phyloP scores from a whole-genome alignment of 2,113 vertebrate genomes.

The Tupaia chinensis region DNA sequence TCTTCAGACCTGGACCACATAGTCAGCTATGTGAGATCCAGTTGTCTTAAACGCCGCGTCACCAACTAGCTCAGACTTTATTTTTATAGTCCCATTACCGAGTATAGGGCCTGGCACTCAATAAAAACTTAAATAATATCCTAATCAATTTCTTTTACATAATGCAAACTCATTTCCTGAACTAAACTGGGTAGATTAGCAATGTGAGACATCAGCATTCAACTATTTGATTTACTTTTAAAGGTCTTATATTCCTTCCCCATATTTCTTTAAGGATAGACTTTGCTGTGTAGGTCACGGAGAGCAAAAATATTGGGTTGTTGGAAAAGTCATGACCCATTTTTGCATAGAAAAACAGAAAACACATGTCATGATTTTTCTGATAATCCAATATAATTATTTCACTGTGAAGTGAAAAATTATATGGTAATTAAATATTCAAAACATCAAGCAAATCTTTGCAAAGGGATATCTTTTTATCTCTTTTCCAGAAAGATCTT shows the following conservation, averaged over 20 bases:
- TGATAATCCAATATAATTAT: background rate
- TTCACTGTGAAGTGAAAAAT: conserved; percentile 33
- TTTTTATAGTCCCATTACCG: background rate
- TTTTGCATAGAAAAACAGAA: too few relatives aligned
- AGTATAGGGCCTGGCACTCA: background rate
- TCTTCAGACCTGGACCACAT: too few relatives aligned
- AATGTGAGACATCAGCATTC: background rate
- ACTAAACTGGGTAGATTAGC: background rate
- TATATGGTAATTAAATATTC: conserved; percentile 40
- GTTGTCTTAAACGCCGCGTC: too few relatives aligned
- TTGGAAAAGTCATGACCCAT: too few relatives aligned
- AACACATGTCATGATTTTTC: too few relatives aligned
- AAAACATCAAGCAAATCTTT: conserved; percentile 17
- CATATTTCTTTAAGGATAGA: conserved; percentile 23
- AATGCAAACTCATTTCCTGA: background rate
- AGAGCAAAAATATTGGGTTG: background rate
- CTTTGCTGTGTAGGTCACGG: background rate
- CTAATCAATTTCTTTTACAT: background rate
- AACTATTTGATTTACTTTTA: background rate
- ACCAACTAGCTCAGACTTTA: background rate
- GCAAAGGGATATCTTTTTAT: background rate
- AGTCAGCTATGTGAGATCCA: too few relatives aligned
- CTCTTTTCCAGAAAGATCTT: background rate
- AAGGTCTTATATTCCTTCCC: background rate
- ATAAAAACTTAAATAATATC: conserved; percentile 31